Evolutionary conservation across 2,888 invertebrate species (phyloP).

Genomic region (Cosmorhoe ocellata): DNA sequence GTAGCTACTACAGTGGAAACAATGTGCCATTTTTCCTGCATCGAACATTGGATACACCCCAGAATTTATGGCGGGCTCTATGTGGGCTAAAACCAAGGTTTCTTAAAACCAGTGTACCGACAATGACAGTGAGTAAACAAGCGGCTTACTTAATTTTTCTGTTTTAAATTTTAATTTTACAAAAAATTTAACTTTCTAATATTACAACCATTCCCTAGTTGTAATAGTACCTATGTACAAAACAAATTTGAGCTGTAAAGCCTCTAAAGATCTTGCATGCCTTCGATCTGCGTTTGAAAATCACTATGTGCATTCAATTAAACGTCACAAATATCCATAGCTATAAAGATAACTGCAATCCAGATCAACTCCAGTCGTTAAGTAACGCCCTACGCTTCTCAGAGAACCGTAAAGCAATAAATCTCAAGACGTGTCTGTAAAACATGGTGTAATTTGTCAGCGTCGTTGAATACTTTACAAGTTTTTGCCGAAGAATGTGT

Average conservation of each 20-base stretch:
- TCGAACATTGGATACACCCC: slow-evolving; percentile 32
- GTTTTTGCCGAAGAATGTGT: slow-evolving; percentile 42
- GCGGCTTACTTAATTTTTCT: no score
- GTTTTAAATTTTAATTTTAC: no score
- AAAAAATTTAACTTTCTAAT: no score
- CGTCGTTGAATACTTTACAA: slow-evolving; percentile 51
- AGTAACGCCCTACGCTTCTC: background rate
- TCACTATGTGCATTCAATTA: no score
- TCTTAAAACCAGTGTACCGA: background rate
- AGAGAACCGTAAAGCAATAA: slow-evolving; percentile 38
- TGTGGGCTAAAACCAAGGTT: slow-evolving; percentile 31
- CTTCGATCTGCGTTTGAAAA: no score
- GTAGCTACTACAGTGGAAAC: background rate
- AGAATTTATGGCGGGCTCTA: slow-evolving; percentile 47
- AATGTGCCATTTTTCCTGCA: slow-evolving; percentile 27
- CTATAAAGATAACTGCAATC: no score
- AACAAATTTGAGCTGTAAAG: no score
- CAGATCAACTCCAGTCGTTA: background rate
- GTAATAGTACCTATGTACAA: no score
- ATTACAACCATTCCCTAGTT: no score
- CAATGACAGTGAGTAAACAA: no score
- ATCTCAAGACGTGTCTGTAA: slow-evolving; percentile 50
- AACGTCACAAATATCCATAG: no score
- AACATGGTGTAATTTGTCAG: slow-evolving; percentile 55
- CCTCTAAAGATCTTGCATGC: no score